A percentile compares a stretch with the other conserved stretches of the same genome.
phyloP scores from a whole-genome alignment of 1,140 invertebrate genomes.

The Tachypleus tridentatus region DNA sequence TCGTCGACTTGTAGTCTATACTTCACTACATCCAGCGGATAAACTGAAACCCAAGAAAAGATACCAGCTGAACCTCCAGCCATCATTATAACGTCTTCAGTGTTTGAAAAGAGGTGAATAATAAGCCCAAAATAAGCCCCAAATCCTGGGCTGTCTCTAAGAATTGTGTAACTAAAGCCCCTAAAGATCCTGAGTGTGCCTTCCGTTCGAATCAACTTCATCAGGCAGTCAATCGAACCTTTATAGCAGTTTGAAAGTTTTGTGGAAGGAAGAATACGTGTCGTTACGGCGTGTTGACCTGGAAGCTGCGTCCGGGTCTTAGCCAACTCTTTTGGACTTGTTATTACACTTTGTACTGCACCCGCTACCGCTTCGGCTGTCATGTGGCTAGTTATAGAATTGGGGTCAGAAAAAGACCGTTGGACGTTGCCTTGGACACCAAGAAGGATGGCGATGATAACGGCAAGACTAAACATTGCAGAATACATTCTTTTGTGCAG shows the following conservation, averaged over 20 bases:
- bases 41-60: slow-evolving; percentile 68
- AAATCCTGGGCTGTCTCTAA: slow-evolving; percentile 52
- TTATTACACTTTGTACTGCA: slow-evolving; percentile 63
- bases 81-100: slow-evolving; percentile 37
- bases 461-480: slow-evolving; percentile 67
- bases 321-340: slow-evolving; percentile 70
- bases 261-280: slow-evolving; percentile 4
- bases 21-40: slow-evolving; percentile 82
- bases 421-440: slow-evolving; percentile 72
- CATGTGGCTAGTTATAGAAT: slow-evolving; percentile 48
- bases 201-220: slow-evolving; percentile 46
- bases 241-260: slow-evolving; percentile 28
- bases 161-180: slow-evolving; percentile 58
- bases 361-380: slow-evolving; percentile 49
- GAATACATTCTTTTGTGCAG: slow-evolving; percentile 72
- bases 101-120: slow-evolving; percentile 28
- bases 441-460: slow-evolving; percentile 82
- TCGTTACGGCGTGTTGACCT: slow-evolving; percentile 21
- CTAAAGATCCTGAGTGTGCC: slow-evolving; percentile 57
- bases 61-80: slow-evolving; percentile 73
- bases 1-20: slow-evolving; percentile 70
- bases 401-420: slow-evolving; percentile 41
- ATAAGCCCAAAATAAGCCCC: slow-evolving; percentile 56
- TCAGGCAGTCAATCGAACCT: slow-evolving; percentile 50
- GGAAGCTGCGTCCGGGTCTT: slow-evolving; percentile 67